Percentiles rank a stretch among this genome's conserved stretches.
Conservation (phyloP, 2,113 vertebrate species). For the Lampris incognitus region DNA sequence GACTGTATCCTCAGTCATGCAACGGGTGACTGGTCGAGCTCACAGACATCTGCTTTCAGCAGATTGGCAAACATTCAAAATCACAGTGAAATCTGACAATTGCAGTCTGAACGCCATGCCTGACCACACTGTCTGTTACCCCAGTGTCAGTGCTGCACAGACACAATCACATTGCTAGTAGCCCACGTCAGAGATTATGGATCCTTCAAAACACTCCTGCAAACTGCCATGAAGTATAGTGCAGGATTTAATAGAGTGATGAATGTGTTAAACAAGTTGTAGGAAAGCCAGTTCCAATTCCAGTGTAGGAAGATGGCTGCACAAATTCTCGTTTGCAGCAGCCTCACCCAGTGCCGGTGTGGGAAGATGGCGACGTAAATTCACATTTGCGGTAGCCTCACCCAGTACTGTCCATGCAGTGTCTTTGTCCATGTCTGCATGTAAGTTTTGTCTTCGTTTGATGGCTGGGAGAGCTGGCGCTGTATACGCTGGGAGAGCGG, state of each 20-base stretch:
- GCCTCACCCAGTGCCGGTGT: too few relatives aligned
- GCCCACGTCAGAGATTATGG: constrained; percentile 6
- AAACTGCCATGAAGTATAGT: constrained; percentile 12
- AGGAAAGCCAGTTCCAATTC: too few relatives aligned
- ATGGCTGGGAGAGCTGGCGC: too few relatives aligned
- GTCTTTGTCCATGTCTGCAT: too few relatives aligned
- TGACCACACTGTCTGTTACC: not conserved
- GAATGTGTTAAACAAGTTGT: too few relatives aligned
- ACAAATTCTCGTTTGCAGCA: too few relatives aligned
- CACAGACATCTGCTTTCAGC: constrained; percentile 13
- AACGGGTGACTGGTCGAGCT: constrained; percentile 8
- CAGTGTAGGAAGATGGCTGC: too few relatives aligned
- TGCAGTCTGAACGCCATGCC: not conserved
- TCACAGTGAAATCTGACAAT: constrained; percentile 6
- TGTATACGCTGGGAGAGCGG: too few relatives aligned
- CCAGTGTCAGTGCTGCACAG: constrained; percentile 9
- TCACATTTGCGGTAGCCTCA: too few relatives aligned
- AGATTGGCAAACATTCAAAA: constrained; percentile 4
- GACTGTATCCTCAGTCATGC: constrained; percentile 1
- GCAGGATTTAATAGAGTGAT: not conserved
- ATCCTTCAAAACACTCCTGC: constrained; percentile 2
- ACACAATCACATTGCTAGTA: not conserved
- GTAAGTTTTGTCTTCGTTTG: too few relatives aligned
- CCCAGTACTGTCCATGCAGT: too few relatives aligned
- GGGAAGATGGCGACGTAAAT: too few relatives aligned